Conservation (phyloP, 1,140 invertebrate species). For the Rhagoletis pomonella region DNA sequence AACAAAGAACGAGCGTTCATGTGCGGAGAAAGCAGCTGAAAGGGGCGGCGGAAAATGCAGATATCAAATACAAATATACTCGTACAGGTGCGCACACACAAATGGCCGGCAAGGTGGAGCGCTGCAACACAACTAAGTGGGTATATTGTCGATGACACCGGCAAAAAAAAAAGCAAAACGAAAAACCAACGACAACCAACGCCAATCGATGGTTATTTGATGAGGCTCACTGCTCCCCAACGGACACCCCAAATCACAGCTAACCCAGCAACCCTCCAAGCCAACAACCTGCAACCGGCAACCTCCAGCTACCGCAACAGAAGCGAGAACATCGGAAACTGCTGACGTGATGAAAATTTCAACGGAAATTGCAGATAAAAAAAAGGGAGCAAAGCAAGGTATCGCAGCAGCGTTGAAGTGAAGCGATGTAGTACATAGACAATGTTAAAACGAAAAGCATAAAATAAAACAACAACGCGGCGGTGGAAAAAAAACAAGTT, state of each 20-base stretch:
- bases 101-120: not conserved
- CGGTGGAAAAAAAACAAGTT: not conserved
- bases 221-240: slow-evolving; percentile 10
- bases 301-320: slow-evolving; percentile 8
- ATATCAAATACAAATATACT: slow-evolving; percentile 1
- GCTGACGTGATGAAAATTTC: slow-evolving; percentile 55
- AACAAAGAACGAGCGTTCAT: not conserved
- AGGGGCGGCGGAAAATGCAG: not conserved
- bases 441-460: not conserved
- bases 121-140: not conserved
- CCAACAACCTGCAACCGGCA: not conserved
- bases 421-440: not conserved
- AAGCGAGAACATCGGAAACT: slow-evolving; percentile 28
- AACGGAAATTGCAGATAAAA: slow-evolving; percentile 49
- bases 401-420: not conserved
- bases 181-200: not conserved
- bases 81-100: not conserved
- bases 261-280: not conserved
- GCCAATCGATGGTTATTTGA: slow-evolving; percentile 55
- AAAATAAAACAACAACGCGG: slow-evolving; percentile 1
- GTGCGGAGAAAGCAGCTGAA: not conserved
- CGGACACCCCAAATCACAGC: slow-evolving; percentile 35
- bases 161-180: not conserved
- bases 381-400: not conserved
- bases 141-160: not conserved